Percentiles rank a stretch among this genome's conserved stretches.
phyloP scores from a whole-genome alignment of 2,888 invertebrate genomes.

The Eucera pruinosa region DNA sequence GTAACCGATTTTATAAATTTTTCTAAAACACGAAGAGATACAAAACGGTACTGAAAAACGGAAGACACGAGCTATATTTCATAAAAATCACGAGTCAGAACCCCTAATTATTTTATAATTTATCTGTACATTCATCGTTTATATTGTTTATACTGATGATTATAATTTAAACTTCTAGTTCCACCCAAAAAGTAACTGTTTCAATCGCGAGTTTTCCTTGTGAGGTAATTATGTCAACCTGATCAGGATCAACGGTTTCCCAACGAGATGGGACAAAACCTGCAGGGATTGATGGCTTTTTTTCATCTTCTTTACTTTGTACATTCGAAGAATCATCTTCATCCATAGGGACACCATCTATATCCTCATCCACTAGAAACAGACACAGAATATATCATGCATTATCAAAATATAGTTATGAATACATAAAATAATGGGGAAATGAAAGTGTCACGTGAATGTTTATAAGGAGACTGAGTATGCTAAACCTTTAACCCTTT shows the following conservation, averaged over 20 bases:
- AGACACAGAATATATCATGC: neutral
- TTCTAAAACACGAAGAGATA: neutral
- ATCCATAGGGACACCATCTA: constrained; percentile 90
- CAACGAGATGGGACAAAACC: constrained; percentile 97
- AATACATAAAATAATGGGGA: neutral
- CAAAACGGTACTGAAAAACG: neutral
- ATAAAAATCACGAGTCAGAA: neutral
- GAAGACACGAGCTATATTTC: neutral
- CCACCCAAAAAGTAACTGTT: neutral
- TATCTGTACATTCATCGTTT: neutral
- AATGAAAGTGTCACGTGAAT: constrained; percentile 10
- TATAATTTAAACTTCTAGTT: neutral
- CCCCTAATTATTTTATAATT: neutral
- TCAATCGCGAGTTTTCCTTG: neutral
- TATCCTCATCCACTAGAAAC: constrained; percentile 89
- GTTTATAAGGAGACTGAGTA: too few relatives aligned
- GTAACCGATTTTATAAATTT: constrained; percentile 7
- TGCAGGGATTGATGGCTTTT: constrained; percentile 85
- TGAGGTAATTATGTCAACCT: constrained; percentile 82
- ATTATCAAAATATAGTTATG: neutral
- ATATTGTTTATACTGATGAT: too few relatives aligned
- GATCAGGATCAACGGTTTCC: constrained; percentile 97
- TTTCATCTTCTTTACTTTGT: constrained; percentile 78
- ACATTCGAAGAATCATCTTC: constrained; percentile 77
- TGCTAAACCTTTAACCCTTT: too few relatives aligned